Evolutionary conservation across 2,113 vertebrate genomes (phyloP), one percentile per base, ranked within the genome.

Genomic region (Nanorana parkeri): DNA sequence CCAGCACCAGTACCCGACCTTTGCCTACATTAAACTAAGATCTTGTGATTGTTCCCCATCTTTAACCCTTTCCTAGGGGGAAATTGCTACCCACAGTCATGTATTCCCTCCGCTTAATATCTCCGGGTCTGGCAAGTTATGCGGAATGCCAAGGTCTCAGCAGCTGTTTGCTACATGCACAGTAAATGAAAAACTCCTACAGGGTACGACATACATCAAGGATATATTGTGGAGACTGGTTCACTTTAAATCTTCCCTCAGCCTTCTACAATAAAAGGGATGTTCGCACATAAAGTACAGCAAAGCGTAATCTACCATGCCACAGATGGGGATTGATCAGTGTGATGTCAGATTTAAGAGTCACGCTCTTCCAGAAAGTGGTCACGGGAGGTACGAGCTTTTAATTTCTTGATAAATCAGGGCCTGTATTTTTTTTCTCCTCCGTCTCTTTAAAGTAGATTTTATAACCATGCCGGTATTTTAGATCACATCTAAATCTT

Each of bases 381-480:
- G 51, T 52, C 63, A 29, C 26, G 29, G 76, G 61, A 51, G 76
- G 61, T 11, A 52, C n/a, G 19, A 51, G 64, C 21, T 78, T 63
- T 67, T 78, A 66, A 78, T 78, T 78, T 52, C 51, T 36, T 68
- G 75, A 77, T 77, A 77, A 77, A 77, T 29, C 75, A 23, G 41
- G 61, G 52, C 52, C 61, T 65, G 74, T 24, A 16, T 24, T 72
- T 47, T 24, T 76, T 47, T 29, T 11, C 65, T 54, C 15, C 74
- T 36, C 74, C 56, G 13, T 16, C 24, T 41, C 74, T 15, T 47
- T 15, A 28, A n/a, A 51, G 32, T 24, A 15, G 36, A 63, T 51
- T 65, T 65, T 47, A 51, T 52, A 66, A 77, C 75, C 61, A 66
- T 64, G 23, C 36, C 75, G 20, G 36, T 51, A 77, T 52, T 77